These are phyloP conservation scores for Bothrops jararaca DNA, from an alignment of 2,113 vertebrate genomes.

Conservation along the genomic window DNA sequence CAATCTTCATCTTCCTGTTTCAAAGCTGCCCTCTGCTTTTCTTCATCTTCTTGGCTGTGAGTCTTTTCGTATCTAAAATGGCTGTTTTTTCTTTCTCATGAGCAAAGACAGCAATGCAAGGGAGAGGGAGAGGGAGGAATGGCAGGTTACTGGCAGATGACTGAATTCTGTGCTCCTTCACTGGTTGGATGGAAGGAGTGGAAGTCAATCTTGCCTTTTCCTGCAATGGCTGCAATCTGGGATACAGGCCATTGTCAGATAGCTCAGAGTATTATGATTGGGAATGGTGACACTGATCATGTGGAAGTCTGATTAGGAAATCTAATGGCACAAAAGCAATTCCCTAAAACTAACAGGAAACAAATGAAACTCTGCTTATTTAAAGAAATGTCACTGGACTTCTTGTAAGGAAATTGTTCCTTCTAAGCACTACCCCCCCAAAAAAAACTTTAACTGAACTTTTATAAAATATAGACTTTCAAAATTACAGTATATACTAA, in stretches of 20 bases:
- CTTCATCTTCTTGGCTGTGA: not conserved
- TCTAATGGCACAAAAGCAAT: not conserved
- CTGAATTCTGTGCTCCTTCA: not conserved
- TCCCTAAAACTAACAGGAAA: not conserved
- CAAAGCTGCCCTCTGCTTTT: not conserved
- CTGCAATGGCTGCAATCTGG: not conserved
- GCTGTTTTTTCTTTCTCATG: not conserved
- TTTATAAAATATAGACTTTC: not conserved
- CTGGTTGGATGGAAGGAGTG: not conserved
- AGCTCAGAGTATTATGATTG: not conserved
- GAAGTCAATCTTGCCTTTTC: not conserved
- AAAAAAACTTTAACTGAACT: not conserved
- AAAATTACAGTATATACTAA: not conserved
- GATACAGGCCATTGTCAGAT: not conserved
- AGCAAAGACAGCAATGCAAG: not conserved
- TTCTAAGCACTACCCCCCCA: not conserved
- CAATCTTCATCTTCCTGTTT: not conserved
- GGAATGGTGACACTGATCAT: not conserved
- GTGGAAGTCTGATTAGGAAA: not conserved
- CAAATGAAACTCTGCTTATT: not conserved
- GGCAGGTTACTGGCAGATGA: not conserved
- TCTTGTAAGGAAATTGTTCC: not conserved
- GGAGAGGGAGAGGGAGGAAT: not conserved
- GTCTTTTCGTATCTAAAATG: not conserved
- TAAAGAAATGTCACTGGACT: not conserved